Evolutionary conservation across 2,797 vertebrate species (phyloP).

Genomic region (Cyprinella venusta): DNA sequence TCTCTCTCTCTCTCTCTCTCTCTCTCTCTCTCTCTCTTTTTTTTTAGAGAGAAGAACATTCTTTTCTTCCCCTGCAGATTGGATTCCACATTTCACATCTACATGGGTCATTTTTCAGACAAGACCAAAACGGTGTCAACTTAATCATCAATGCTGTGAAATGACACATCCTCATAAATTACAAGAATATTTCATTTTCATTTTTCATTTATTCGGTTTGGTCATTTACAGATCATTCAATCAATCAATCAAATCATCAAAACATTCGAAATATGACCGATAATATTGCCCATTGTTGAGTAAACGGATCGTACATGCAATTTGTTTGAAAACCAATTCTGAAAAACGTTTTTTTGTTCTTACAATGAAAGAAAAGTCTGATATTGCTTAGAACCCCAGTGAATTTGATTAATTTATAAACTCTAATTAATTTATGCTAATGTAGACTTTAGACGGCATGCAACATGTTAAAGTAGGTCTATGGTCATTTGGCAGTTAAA

Average conservation of each 20-base stretch:
- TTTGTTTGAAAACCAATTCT: neutral
- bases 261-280: neutral
- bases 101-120: conserved; percentile 21
- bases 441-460: neutral
- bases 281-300: neutral
- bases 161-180: neutral
- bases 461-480: conserved; percentile 16
- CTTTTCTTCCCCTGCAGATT: conserved; percentile 43
- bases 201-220: no score
- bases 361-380: neutral
- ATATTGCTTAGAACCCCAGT: neutral
- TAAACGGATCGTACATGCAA: neutral
- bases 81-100: conserved; percentile 39
- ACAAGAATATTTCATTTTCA: neutral
- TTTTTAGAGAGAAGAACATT: conserved; percentile 49
- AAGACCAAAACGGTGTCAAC: neutral
- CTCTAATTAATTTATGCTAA: neutral
- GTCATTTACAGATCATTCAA: no score
- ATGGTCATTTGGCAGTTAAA: conserved; percentile 19
- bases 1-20: no score
- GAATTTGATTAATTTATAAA: neutral
- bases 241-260: no score
- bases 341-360: no score
- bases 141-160: neutral
- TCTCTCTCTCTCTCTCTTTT: no score